Evolutionary conservation across 2,113 vertebrate genomes (phyloP).

Genomic region (Etheostoma spectabile): DNA sequence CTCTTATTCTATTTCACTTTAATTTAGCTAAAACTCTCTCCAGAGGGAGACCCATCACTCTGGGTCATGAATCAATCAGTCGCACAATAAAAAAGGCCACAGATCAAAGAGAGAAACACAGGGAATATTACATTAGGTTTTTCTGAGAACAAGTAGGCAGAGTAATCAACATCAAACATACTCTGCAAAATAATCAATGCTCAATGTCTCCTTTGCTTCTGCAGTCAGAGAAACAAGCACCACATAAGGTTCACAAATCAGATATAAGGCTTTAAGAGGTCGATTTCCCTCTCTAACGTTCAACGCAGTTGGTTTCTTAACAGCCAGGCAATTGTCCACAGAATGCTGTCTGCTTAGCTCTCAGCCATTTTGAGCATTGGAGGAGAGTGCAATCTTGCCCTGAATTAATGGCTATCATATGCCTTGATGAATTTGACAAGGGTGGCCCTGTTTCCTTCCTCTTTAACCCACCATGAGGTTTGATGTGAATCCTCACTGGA

Average conservation of each 20-base stretch:
- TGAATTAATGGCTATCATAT: conserved; percentile 28
- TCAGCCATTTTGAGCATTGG: conserved; percentile 17
- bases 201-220: conserved; percentile 4
- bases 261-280: conserved; percentile 8
- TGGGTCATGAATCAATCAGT: conserved; percentile 34
- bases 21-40: conserved; percentile 36
- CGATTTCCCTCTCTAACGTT: not conserved
- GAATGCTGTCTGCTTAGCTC: not conserved
- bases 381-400: conserved; percentile 23
- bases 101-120: conserved; percentile 25
- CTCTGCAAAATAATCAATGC: conserved; percentile 1
- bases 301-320: conserved; percentile 12
- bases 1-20: conserved; percentile 41
- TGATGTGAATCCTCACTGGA: conserved; percentile 26
- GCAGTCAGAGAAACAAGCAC: not conserved
- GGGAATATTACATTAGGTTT: not conserved
- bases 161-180: conserved; percentile 13
- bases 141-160: not conserved
- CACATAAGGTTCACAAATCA: not conserved
- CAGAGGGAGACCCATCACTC: conserved; percentile 7
- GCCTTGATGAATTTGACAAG: conserved; percentile 35
- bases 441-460: not conserved
- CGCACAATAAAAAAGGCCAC: conserved; percentile 20
- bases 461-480: conserved; percentile 26
- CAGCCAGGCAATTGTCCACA: conserved; percentile 34